Base-by-base conservation (phyloP, 2,113 vertebrate genomes). In the Aegotheles bennettii region DNA sequence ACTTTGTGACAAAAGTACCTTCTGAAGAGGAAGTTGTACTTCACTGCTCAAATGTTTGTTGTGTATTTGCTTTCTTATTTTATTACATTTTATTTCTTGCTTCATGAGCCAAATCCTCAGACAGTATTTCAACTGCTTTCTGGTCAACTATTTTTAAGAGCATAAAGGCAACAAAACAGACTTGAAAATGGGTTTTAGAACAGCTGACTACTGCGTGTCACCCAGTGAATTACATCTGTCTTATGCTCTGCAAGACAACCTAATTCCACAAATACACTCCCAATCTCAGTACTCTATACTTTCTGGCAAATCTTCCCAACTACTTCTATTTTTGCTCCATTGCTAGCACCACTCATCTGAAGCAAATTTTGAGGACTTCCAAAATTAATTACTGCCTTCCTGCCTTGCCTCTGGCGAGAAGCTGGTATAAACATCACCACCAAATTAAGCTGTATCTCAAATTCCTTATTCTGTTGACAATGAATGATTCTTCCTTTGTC, bases 351-450 rank as follows among this genome's bases (percentile, higher is more conserved):
- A 92, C 73, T 95, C 91, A 94, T 67, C 48, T 84, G 93, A 94
- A 64, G 77, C 56, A 89, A 96, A 87, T 87, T 94, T 74, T 84
- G 60, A 94, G 77, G 61, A 91, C 91, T 91, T 96, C 64, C 84
- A 96, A 88, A 92, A 95, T 90, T 80, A 81, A 93, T 94, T 81
- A 71, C 69, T 63, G 87, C 61, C 77, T 89, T 94, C 87, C 89
- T 96, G 51, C 91, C 78, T 81, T 79, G 93, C 91, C 91, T 87
- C 93, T 87, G 84, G 86, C 89, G 78, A 87, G 69, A 86, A 60
- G 77, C 56, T 96, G 91, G 73, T 64, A 87, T 29, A 91, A 94
- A 94, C 73, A 94, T 56, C 60, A 86, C 26, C 60, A 87, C 20
- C 0, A 0, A 78, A 92, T 24, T 31, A 56, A 81, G 43, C 68